Evolutionary conservation across 2,888 invertebrate genomes (phyloP), one percentile per base, ranked within the genome.

Genomic region (Artemia sp.): DNA sequence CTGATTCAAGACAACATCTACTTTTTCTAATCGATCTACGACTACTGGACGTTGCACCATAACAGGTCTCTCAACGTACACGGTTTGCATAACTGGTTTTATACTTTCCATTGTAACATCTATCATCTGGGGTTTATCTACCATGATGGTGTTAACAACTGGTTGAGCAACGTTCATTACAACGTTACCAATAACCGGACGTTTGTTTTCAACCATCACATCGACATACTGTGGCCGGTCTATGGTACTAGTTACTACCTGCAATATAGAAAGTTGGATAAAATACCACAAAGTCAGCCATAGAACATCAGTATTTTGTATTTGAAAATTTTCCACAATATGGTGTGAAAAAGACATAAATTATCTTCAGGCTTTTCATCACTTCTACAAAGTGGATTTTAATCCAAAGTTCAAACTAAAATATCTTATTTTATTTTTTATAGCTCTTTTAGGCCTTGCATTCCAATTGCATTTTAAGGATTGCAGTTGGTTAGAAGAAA

Each of bases 21-120:
- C 64, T n/a, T 58, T 58, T 10, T 58, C 64, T 24, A 58, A n/a
- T 10, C 64, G 64, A 9, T 58, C 64, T n/a, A 58, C 64, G 8
- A 58, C 24, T 19, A 58, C 64, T n/a, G 64, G 64, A 11, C 64
- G 64, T 9, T 58, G 14, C 8, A 58, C 64, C 0, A n/a, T n/a
- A 11, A 58, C 9, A 24, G 64, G 64, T 19, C 64, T n/a, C 24
- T 58, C 64, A 10, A 58, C 64, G n/a, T 19, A 58, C n/a, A 58
- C 64, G 10, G 64, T 58, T n/a, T n/a, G 24, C 14, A 58, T 24
- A 9, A 58, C 64, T n/a, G 64, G 64, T 8, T 12, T n/a, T n/a
- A 58, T 24, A 10, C 64, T 58, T 24, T 58, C 64, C 64, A 58
- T 58, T n/a, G 64, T 58, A 58, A 58, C 64, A 24, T 58, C 64